Evolutionary conservation across 2,113 vertebrate species (phyloP).

Genomic region (Colaptes auratus): DNA sequence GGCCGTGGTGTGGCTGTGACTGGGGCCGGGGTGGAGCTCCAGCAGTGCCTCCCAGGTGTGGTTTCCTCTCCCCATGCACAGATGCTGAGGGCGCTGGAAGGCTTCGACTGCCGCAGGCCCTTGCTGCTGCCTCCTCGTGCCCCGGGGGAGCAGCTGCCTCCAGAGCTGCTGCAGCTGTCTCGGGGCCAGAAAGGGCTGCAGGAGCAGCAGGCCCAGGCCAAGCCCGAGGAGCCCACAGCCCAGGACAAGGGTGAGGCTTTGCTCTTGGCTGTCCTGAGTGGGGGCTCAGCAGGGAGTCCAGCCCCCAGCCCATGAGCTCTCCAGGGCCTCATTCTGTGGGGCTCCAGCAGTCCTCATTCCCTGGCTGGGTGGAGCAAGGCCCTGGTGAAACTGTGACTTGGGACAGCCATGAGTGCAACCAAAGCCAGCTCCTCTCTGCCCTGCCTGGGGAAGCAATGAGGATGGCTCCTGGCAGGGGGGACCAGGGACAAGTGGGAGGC

Average conservation of each 20-base stretch:
- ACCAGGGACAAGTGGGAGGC: neutral
- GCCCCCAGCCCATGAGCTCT: neutral
- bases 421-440: neutral
- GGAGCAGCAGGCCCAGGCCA: conserved; percentile 60
- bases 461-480: neutral
- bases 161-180: conserved; percentile 83
- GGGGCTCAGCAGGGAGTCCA: neutral
- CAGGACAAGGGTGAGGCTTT: conserved; percentile 53
- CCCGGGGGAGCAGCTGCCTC: conserved; percentile 82
- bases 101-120: conserved; percentile 76
- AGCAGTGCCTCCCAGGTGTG: rapidly evolving
- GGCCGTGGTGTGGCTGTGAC: no score
- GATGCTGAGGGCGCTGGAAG: conserved; percentile 81
- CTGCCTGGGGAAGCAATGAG: neutral
- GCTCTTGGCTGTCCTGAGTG: neutral
- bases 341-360: neutral
- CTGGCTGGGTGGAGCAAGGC: neutral
- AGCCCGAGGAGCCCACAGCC: neutral
- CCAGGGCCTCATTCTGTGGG: neutral
- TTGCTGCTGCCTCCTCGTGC: conserved; percentile 83
- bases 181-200: conserved; percentile 67
- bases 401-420: neutral
- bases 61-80: conserved; percentile 5
- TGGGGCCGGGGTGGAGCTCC: neutral
- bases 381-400: neutral